Evolutionary conservation across 2,888 invertebrate genomes (phyloP).

Genomic region (Chrysolina americana): DNA sequence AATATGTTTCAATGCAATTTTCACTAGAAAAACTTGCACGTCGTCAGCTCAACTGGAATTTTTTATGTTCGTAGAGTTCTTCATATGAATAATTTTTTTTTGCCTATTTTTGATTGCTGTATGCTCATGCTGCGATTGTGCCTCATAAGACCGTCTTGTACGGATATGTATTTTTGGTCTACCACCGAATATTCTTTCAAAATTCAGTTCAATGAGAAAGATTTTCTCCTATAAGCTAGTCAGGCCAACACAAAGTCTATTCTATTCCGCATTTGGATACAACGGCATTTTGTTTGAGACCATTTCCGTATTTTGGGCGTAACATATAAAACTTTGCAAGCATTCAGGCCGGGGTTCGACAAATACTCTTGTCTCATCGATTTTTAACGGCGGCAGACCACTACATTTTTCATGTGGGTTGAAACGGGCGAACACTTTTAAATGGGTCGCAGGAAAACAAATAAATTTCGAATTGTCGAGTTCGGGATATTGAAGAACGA

Average conservation of each 20-base stretch:
- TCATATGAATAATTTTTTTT: too few species aligned
- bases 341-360: not conserved
- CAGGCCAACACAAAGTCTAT: not conserved
- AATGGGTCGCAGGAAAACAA: constrained; percentile 20
- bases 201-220: not conserved
- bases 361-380: constrained; percentile 20
- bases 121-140: too few species aligned
- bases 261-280: not conserved
- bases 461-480: constrained; percentile 10
- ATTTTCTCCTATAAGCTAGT: not conserved
- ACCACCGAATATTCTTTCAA: too few species aligned
- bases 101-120: too few species aligned
- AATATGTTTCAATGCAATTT: too few species aligned
- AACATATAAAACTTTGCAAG: not conserved
- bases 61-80: too few species aligned
- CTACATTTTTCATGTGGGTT: not conserved
- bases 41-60: too few species aligned
- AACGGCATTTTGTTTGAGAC: not conserved
- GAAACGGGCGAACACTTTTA: not conserved
- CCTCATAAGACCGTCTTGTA: too few species aligned
- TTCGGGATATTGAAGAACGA: not conserved
- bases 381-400: constrained; percentile 4
- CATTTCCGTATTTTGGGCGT: not conserved
- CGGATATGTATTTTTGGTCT: too few species aligned
- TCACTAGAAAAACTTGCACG: too few species aligned